Percentiles rank a stretch among this genome's conserved stretches.
phyloP scores from a whole-genome alignment of 2,888 invertebrate genomes.

The Cephus runcator region DNA sequence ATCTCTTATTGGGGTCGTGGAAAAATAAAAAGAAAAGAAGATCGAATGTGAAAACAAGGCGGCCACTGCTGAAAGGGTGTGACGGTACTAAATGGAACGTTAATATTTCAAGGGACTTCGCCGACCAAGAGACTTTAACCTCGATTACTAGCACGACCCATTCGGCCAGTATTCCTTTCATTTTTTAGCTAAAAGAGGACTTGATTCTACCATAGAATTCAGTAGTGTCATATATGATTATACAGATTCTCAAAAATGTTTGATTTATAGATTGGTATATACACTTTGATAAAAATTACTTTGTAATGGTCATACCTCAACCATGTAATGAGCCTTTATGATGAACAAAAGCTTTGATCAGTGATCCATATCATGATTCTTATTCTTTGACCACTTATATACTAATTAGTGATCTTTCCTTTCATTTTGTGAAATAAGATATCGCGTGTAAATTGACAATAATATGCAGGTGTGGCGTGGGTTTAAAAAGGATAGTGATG shows the following conservation, averaged over 20 bases:
- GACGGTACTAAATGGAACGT: background rate
- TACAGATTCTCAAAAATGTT: background rate
- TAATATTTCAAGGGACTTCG: background rate
- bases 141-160: background rate
- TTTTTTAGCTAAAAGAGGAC: background rate
- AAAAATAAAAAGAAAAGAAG: background rate
- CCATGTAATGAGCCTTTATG: background rate
- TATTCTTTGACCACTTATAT: background rate
- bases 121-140: background rate
- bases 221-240: background rate
- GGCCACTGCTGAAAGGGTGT: background rate
- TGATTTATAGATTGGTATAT: background rate
- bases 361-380: background rate
- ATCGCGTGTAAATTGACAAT: background rate
- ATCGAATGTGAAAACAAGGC: background rate
- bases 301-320: background rate
- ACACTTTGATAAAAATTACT: background rate
- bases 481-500: background rate
- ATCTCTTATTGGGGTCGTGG: background rate
- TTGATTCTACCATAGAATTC: background rate
- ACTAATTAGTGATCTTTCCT: background rate
- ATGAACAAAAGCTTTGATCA: background rate
- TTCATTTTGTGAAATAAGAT: background rate
- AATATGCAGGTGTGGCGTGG: background rate
- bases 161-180: background rate